Evolutionary conservation across 2,113 vertebrate species (phyloP), one percentile per base, ranked within the genome.

Genomic region (Aepyceros melampus): DNA sequence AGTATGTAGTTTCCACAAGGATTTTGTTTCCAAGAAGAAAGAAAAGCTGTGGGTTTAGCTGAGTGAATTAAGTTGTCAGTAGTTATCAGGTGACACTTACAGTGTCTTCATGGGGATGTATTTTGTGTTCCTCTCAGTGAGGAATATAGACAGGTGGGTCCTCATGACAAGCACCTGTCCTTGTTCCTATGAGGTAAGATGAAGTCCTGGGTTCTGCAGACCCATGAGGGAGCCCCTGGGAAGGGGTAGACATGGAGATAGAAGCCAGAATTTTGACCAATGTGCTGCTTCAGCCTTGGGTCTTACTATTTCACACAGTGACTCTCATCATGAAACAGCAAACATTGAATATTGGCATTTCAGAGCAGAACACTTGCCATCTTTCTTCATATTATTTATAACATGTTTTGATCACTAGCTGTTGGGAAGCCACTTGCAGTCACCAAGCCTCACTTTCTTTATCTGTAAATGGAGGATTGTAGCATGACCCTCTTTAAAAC

Each of bases 191-290:
- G 31, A 74, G 25, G 25, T 47, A 19, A 64, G 8, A 16, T 49
- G 15, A 51, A 74, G 25, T 21, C 27, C 5, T 43, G 47, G 60
- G 31, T 25, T 78, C 76, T 87, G 25, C 4, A 49, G n/a, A 47
- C 21, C 19, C 25, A 16, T 13, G 9, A 33, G 0, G 5, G 40
- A n/a, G 43, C 36, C 27, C 2, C 5, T n/a, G 1, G 47, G 78
- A 14, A 11, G 27, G 40, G n/a, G 29, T 36, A 3, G 0, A 33
- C 14, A 16, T 23, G 40, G 40, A 43, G 4, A 7, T 2, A 83
- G 49, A n/a, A n/a, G 55, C 9, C 23, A 85, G 3, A 78, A 56
- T 7, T 78, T 9, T 49, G 40, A 31, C 56, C 33, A 71, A 8
- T 14, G 33, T 79, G 47, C 47, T n/a, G 0, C 49, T 79, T 33